These are phyloP conservation scores for Typhlomys cinereus DNA, from an alignment of 2,113 vertebrate genomes.

Conservation along the genomic window DNA sequence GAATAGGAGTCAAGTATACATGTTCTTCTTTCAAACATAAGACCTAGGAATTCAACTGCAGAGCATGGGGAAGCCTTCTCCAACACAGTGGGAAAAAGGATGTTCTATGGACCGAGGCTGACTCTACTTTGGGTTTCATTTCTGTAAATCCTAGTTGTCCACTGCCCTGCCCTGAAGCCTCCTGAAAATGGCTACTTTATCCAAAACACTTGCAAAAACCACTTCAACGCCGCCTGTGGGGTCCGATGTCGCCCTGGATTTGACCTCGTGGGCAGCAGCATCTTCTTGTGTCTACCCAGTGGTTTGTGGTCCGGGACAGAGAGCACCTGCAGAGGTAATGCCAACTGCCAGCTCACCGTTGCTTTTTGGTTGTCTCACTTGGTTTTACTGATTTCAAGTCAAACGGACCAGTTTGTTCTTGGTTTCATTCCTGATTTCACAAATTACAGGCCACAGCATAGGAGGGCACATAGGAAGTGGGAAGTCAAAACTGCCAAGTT, in stretches of 20 bases:
- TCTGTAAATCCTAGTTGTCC: conserved; percentile 87
- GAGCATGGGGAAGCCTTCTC: background rate
- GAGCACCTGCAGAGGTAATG: conserved; percentile 92
- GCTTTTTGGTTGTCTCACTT: background rate
- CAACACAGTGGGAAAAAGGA: background rate
- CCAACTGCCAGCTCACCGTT: background rate
- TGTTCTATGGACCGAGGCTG: background rate
- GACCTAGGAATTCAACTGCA: background rate
- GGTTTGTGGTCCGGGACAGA: conserved; percentile 94
- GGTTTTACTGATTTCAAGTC: background rate
- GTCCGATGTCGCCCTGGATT: conserved; percentile 93
- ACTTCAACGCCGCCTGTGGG: conserved; percentile 95
- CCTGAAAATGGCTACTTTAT: conserved; percentile 96
- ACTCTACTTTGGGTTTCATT: conserved; percentile 59
- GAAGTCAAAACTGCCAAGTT: conserved; percentile 35
- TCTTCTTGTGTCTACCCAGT: conserved; percentile 93
- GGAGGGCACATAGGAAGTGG: conserved; percentile 23
- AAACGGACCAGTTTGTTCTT: conserved; percentile 5
- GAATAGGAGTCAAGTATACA: background rate
- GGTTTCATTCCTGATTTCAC: conserved; percentile 48
- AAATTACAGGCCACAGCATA: conserved; percentile 29
- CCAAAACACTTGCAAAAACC: conserved; percentile 95
- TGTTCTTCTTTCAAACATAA: background rate
- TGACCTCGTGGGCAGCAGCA: conserved; percentile 93
- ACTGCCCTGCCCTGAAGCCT: conserved; percentile 90